Percentiles rank a stretch among this genome's conserved stretches.
Evolutionary conservation across 2,113 vertebrate species (phyloP).

Genomic region (Panurus biarmicus): DNA sequence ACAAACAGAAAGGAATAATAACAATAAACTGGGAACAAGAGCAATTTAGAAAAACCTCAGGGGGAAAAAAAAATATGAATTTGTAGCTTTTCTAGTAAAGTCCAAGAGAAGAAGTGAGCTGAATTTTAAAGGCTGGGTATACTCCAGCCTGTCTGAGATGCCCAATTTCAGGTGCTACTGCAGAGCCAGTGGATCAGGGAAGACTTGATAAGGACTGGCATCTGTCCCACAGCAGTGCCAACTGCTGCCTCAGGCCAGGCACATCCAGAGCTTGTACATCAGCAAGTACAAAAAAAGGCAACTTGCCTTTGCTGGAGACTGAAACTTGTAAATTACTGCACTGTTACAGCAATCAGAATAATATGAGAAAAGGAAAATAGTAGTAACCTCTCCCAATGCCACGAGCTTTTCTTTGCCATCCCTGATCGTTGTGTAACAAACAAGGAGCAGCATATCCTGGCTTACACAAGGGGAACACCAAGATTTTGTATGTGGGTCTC

Average conservation of each 20-base stretch:
- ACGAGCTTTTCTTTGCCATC: neutral
- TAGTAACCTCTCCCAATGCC: neutral
- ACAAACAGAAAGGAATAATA: slow-evolving; percentile 4
- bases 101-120: neutral
- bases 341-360: neutral
- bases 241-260: neutral
- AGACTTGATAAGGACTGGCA: neutral
- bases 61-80: neutral
- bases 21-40: slow-evolving; percentile 1
- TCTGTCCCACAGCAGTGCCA: neutral
- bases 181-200: neutral
- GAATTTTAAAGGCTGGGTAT: neutral
- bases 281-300: neutral
- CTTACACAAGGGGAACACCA: neutral
- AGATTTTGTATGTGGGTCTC: neutral
- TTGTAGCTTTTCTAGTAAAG: neutral
- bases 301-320: neutral
- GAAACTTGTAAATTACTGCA: neutral
- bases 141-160: neutral
- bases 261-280: neutral
- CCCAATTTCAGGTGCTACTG: neutral
- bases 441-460: neutral
- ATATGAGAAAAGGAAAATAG: neutral
- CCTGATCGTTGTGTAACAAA: rapidly evolving
- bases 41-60: neutral